Evolutionary conservation across 2,888 invertebrate genomes (phyloP).

Genomic region (Auanema sp.): DNA sequence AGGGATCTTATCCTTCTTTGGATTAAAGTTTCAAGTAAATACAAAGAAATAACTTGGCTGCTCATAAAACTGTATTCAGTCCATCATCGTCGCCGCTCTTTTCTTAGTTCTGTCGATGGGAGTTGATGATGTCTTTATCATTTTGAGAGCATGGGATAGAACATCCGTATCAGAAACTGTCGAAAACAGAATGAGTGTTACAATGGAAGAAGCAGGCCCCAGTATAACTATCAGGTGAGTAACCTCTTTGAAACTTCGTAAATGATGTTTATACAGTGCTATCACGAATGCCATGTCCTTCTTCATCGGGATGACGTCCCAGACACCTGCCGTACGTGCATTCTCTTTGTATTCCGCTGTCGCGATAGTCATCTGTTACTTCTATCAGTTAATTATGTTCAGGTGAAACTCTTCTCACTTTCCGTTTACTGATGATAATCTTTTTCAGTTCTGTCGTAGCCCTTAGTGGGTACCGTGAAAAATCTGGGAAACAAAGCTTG

Average conservation of each 20-base stretch:
- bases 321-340: slow-evolving; percentile 55
- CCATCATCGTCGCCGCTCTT: slow-evolving; percentile 58
- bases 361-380: slow-evolving; percentile 35
- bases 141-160: slow-evolving; percentile 29
- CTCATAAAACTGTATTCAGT: slow-evolving; percentile 33
- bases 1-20: slow-evolving; percentile 43
- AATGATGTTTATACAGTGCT: slow-evolving; percentile 33
- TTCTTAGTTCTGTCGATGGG: slow-evolving; percentile 61
- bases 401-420: slow-evolving; percentile 9
- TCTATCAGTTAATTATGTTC: slow-evolving; percentile 38
- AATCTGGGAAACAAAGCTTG: slow-evolving; percentile 33
- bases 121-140: slow-evolving; percentile 59
- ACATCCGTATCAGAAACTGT: slow-evolving; percentile 17
- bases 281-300: slow-evolving; percentile 45
- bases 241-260: background rate
- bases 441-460: slow-evolving; percentile 48
- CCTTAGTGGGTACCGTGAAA: slow-evolving; percentile 47
- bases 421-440: background rate
- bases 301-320: slow-evolving; percentile 43
- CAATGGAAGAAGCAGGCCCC: slow-evolving; percentile 58
- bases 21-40: slow-evolving; percentile 43
- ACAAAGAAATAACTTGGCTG: background rate
- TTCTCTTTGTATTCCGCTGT: slow-evolving; percentile 53
- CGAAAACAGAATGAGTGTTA: slow-evolving; percentile 34
- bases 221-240: slow-evolving; percentile 55